Percentiles rank a stretch among this genome's conserved stretches.
These are phyloP conservation scores for Meriones psammophilus DNA, from an alignment of 2,797 vertebrate genomes.

Conservation along the genomic window DNA sequence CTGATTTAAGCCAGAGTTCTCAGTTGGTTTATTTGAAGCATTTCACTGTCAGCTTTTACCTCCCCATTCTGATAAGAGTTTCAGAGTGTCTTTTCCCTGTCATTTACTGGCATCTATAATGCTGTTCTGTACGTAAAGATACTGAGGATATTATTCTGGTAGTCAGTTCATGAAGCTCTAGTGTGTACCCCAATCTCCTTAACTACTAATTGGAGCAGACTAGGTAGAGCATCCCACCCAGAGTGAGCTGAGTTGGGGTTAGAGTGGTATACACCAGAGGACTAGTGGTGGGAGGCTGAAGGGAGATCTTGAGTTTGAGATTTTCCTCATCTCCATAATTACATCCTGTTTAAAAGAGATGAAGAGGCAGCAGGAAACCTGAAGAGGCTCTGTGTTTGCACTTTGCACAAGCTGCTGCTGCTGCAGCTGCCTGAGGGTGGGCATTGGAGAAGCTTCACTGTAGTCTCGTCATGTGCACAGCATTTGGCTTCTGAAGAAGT, in stretches of 20 bases:
- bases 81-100: background rate
- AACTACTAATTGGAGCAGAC: background rate
- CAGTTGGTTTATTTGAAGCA: background rate
- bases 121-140: slow-evolving; percentile 2
- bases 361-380: background rate
- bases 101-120: background rate
- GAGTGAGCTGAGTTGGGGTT: background rate
- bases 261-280: background rate
- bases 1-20: background rate
- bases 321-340: background rate
- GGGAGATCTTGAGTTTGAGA: background rate
- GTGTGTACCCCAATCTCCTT: background rate
- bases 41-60: slow-evolving; percentile 6
- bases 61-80: background rate
- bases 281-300: background rate
- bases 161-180: background rate
- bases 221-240: background rate
- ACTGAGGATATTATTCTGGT: background rate
- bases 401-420: background rate
- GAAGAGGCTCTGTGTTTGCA: background rate
- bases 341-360: background rate
- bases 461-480: background rate
- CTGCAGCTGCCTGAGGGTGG: background rate
- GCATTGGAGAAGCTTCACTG: background rate
- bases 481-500: background rate